A percentile compares a stretch with the other conserved stretches of the same genome.
Evolutionary conservation across 2,888 invertebrate species (phyloP).

Genomic region (Osmoderma eremita): DNA sequence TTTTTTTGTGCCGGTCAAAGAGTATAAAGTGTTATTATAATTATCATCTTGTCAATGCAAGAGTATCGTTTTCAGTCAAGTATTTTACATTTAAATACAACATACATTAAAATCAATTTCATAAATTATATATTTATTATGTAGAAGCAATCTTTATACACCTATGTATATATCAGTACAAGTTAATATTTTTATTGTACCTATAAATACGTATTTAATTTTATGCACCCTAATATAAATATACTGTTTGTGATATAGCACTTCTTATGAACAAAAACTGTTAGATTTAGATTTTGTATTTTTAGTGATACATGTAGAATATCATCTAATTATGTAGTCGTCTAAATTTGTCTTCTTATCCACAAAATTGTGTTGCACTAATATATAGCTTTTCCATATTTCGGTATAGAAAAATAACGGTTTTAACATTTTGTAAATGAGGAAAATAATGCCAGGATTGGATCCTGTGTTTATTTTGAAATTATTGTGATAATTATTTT

Average conservation of each 20-base stretch:
- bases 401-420: slow-evolving; percentile 14
- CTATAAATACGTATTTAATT: too few relatives aligned
- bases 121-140: too few relatives aligned
- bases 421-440: slow-evolving; percentile 24
- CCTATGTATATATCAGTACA: too few relatives aligned
- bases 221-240: slow-evolving; percentile 8
- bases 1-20: too few relatives aligned
- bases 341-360: background rate
- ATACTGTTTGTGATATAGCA: slow-evolving; percentile 27
- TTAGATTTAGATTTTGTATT: slow-evolving; percentile 1
- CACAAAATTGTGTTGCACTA: background rate
- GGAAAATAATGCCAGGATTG: slow-evolving; percentile 28
- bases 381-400: background rate
- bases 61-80: too few relatives aligned
- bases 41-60: too few relatives aligned
- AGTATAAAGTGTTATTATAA: too few relatives aligned
- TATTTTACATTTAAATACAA: too few relatives aligned
- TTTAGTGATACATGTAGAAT: slow-evolving; percentile 1
- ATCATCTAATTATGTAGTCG: background rate
- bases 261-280: slow-evolving; percentile 21
- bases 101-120: too few relatives aligned
- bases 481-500: slow-evolving; percentile 33
- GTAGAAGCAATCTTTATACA: too few relatives aligned
- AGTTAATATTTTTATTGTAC: too few relatives aligned
- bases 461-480: slow-evolving; percentile 18